Percentiles rank a stretch among this genome's conserved stretches.
Evolutionary conservation across 1,140 invertebrate species (phyloP).

Genomic region (Helicoverpa armigera): DNA sequence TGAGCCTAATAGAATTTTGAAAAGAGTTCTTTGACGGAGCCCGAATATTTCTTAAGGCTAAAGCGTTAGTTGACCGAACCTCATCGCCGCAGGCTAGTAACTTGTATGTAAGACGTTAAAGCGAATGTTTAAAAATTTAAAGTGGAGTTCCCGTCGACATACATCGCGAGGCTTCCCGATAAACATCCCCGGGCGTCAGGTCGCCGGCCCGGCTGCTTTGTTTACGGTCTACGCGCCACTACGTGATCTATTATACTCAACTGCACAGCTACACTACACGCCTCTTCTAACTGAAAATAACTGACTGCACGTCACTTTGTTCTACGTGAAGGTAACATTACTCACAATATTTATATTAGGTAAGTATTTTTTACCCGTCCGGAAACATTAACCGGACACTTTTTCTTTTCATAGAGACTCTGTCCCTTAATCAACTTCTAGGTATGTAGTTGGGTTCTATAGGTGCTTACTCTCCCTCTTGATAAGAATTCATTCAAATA

Average conservation of each 20-base stretch:
- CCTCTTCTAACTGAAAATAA: slow-evolving; percentile 47
- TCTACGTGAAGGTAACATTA: background rate
- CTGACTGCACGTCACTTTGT: slow-evolving; percentile 22
- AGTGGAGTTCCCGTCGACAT: slow-evolving; percentile 66
- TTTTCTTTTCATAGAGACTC: no score
- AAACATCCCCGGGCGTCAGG: slow-evolving; percentile 71
- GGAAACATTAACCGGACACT: no score
- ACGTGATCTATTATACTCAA: slow-evolving; percentile 60
- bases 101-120: slow-evolving; percentile 49
- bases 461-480: no score
- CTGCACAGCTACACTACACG: slow-evolving; percentile 27
- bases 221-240: slow-evolving; percentile 62
- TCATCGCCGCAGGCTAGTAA: slow-evolving; percentile 43
- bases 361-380: no score
- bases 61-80: slow-evolving; percentile 34
- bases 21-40: background rate
- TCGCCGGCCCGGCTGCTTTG: slow-evolving; percentile 57
- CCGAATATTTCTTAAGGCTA: slow-evolving; percentile 27
- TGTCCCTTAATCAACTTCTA: no score
- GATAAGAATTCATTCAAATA: no score
- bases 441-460: no score
- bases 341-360: background rate
- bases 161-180: slow-evolving; percentile 65
- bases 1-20: background rate
- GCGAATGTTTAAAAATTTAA: slow-evolving; percentile 74